Conservation (phyloP, 2,797 vertebrate species). For the Acanthurus lineatus region DNA sequence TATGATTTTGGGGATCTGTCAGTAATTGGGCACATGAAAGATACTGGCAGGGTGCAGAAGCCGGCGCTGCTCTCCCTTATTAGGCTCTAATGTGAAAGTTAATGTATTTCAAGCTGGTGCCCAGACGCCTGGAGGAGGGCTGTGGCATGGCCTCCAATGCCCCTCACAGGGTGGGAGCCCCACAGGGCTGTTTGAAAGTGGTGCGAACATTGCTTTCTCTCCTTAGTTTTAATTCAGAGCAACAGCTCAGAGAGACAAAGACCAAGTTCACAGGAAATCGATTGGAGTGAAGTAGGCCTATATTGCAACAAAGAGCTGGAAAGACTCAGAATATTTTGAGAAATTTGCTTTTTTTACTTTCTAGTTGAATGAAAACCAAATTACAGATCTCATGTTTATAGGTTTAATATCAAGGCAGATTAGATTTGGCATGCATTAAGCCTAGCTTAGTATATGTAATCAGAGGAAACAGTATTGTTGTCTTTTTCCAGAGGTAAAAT, state of each 20-base stretch:
- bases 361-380: neutral
- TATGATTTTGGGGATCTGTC: slow-evolving; percentile 90
- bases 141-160: slow-evolving; percentile 48
- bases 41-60: slow-evolving; percentile 84
- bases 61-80: slow-evolving; percentile 87
- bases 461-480: neutral
- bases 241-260: slow-evolving; percentile 60
- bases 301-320: slow-evolving; percentile 49
- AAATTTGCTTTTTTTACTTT: neutral
- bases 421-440: neutral
- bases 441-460: neutral
- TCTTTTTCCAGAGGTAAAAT: neutral
- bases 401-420: neutral
- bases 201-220: slow-evolving; percentile 65
- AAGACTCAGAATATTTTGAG: slow-evolving; percentile 19
- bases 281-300: slow-evolving; percentile 47
- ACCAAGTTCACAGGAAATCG: slow-evolving; percentile 71
- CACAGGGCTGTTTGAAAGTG: slow-evolving; percentile 70
- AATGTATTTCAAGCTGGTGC: slow-evolving; percentile 87
- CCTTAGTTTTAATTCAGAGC: slow-evolving; percentile 72
- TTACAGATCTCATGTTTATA: neutral
- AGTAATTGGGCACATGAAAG: slow-evolving; percentile 95
- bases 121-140: slow-evolving; percentile 82
- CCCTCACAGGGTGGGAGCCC: slow-evolving; percentile 68
- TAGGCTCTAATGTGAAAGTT: slow-evolving; percentile 91